A percentile compares a stretch with the other conserved stretches of the same genome.
Evolutionary conservation across 2,113 vertebrate genomes (phyloP).

Genomic region (Excalfactoria chinensis): DNA sequence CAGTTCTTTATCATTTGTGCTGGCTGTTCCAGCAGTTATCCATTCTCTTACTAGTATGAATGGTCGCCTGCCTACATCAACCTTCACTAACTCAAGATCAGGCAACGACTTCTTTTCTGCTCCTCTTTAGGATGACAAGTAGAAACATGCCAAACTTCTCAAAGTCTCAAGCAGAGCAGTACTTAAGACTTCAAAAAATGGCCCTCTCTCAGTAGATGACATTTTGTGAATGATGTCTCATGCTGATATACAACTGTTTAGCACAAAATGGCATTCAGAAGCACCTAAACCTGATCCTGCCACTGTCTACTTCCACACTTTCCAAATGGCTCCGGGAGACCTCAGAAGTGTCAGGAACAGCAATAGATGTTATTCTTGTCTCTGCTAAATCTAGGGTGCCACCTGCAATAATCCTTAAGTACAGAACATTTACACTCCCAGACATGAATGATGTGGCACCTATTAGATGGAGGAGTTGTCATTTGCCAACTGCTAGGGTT

Average conservation of each 20-base stretch:
- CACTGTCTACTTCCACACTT: neutral
- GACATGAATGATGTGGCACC: constrained; percentile 25
- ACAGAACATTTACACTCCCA: constrained; percentile 41
- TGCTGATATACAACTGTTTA: neutral
- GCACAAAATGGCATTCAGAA: neutral
- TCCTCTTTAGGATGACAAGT: neutral
- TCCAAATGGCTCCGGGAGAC: neutral
- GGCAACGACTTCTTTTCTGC: neutral
- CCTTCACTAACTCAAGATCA: neutral
- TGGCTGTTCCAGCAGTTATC: neutral
- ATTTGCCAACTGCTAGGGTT: constrained; percentile 49
- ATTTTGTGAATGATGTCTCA: neutral
- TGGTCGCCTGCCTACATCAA: neutral
- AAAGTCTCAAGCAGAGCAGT: neutral
- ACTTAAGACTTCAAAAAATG: neutral
- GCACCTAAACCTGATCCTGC: neutral
- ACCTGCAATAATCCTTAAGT: constrained; percentile 40
- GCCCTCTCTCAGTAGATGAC: neutral
- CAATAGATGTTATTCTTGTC: constrained; percentile 42
- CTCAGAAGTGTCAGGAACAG: neutral
- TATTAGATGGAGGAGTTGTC: constrained; percentile 51
- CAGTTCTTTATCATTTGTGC: neutral
- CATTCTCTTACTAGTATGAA: neutral
- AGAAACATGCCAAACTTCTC: neutral
- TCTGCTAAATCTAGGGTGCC: constrained; percentile 37